These are phyloP conservation scores for Sisor rabdophorus DNA, from an alignment of 2,113 vertebrate genomes.

Conservation along the genomic window DNA sequence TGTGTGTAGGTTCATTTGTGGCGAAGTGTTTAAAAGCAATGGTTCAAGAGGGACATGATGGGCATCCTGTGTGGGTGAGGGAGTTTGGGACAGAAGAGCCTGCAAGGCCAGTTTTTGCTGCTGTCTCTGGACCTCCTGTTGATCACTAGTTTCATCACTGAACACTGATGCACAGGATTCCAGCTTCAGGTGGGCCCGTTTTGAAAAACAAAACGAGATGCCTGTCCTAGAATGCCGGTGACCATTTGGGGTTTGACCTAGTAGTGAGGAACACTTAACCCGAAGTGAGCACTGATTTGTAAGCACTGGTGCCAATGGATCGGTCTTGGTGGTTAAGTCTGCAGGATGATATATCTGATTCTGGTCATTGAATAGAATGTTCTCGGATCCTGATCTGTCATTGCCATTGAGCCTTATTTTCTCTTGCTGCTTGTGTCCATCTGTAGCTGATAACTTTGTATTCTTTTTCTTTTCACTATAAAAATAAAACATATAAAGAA, in stretches of 20 bases:
- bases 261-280: slow-evolving; percentile 16
- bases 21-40: not conserved
- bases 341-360: slow-evolving; percentile 50
- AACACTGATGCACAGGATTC: slow-evolving; percentile 95
- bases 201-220: slow-evolving; percentile 96
- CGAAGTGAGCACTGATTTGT: slow-evolving; percentile 37
- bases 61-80: slow-evolving; percentile 46
- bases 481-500: not conserved
- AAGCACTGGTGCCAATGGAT: slow-evolving; percentile 13
- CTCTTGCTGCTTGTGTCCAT: slow-evolving; percentile 60
- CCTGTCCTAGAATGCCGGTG: slow-evolving; percentile 60
- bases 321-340: slow-evolving; percentile 57
- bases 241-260: slow-evolving; percentile 31
- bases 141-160: slow-evolving; percentile 81
- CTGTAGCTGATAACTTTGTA: slow-evolving; percentile 71
- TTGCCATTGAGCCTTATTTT: slow-evolving; percentile 6
- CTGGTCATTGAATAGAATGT: not conserved
- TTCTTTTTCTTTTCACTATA: slow-evolving; percentile 73
- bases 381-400: not conserved
- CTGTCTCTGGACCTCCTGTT: slow-evolving; percentile 60
- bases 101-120: slow-evolving; percentile 64
- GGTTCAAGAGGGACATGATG: slow-evolving; percentile 24
- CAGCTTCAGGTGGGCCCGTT: slow-evolving; percentile 82
- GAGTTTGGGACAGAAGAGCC: slow-evolving; percentile 51
- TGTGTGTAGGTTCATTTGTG: slow-evolving; percentile 12